These are phyloP conservation scores for Petrocephalus microphthalmus DNA, from an alignment of 2,113 vertebrate species.

Conservation along the genomic window DNA sequence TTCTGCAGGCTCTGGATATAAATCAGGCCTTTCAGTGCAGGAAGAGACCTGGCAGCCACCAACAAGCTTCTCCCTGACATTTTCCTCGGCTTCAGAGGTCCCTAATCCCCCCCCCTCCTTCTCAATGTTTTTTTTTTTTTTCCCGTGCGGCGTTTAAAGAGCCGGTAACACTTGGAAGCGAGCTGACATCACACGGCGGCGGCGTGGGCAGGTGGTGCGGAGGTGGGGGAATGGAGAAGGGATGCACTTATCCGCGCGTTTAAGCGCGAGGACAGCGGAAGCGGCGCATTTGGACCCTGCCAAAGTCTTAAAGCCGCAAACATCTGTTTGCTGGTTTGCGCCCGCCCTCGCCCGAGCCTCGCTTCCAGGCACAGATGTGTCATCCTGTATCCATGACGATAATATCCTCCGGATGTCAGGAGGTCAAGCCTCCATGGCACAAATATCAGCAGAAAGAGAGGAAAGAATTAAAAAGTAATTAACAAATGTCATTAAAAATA, in stretches of 20 bases:
- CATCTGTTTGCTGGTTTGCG: conserved; percentile 26
- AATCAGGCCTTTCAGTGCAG: neutral
- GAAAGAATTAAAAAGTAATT: neutral
- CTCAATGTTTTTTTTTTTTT: neutral
- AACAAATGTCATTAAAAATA: neutral
- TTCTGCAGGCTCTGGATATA: conserved; percentile 4
- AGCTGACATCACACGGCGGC: conserved; percentile 4
- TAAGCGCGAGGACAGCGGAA: conserved; percentile 21
- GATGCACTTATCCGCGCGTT: conserved; percentile 15
- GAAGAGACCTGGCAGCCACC: neutral
- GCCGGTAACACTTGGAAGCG: neutral
- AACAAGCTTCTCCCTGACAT: conserved; percentile 22
- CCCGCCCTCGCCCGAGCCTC: neutral
- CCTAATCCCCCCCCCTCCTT: neutral
- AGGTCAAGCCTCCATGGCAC: neutral
- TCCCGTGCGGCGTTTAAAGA: conserved; percentile 3
- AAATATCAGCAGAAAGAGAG: neutral
- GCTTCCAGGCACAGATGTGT: conserved; percentile 15
- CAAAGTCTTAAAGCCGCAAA: conserved; percentile 18
- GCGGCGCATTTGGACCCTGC: conserved; percentile 21
- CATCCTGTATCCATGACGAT: conserved; percentile 3
- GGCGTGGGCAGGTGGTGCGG: conserved; percentile 12
- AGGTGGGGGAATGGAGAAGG: neutral
- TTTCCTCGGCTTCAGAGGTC: conserved; percentile 7
- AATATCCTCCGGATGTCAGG: neutral